Percentiles rank a stretch among this genome's conserved stretches.
Conservation (phyloP, 1,140 invertebrate species). For the Drosophila ogumai region DNA sequence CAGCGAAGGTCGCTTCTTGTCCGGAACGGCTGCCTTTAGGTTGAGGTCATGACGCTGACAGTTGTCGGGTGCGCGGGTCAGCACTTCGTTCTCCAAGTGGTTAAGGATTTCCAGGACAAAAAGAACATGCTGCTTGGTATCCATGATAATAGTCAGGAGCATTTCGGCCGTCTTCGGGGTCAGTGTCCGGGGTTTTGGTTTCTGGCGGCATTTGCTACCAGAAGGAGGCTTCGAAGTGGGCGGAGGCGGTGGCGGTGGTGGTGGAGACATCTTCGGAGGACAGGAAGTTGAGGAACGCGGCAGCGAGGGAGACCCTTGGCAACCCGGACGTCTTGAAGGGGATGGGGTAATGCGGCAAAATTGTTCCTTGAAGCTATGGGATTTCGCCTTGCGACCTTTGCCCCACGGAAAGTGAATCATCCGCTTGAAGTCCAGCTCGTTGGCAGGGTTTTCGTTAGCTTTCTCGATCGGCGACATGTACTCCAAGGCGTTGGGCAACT, state of each 20-base stretch:
- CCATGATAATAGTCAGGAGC: slow-evolving; percentile 11
- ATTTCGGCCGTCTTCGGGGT: background rate
- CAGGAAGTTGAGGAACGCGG: background rate
- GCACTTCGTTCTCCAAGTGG: slow-evolving; percentile 47
- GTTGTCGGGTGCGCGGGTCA: background rate
- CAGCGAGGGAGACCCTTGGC: background rate
- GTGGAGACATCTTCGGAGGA: background rate
- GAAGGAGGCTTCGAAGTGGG: background rate
- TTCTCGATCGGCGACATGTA: background rate
- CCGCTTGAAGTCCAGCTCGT: background rate
- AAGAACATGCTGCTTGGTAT: slow-evolving; percentile 40
- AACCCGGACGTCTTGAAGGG: background rate
- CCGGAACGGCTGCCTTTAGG: background rate
- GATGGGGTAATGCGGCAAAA: background rate
- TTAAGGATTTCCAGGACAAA: slow-evolving; percentile 37
- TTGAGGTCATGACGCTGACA: background rate
- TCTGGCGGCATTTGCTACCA: background rate
- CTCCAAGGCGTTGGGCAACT: background rate
- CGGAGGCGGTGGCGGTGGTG: background rate
- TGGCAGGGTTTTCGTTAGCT: background rate
- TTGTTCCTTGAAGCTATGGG: background rate
- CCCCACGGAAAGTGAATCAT: background rate
- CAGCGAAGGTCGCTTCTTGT: too few species aligned
- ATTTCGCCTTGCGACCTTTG: background rate
- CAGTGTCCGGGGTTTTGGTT: background rate